Evolutionary conservation across 2,797 vertebrate genomes (phyloP), one percentile per base, ranked within the genome.

Genomic region (Hybognathus amarus): DNA sequence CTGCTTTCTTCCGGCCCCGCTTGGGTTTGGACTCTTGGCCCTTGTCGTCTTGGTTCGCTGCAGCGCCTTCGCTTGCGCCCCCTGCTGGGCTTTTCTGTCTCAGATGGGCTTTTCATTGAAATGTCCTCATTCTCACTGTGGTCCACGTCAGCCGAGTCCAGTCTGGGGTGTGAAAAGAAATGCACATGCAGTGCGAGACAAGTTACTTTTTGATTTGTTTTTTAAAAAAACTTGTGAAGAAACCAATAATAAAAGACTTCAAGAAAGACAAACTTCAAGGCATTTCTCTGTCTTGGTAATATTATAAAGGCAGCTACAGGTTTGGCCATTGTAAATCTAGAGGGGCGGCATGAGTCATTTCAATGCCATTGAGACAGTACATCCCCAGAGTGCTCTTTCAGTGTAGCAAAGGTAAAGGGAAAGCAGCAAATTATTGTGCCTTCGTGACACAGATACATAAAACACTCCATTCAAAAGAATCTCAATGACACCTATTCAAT

Each of bases 111-210:
- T 88, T 98, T 99, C 85, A 98, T 92, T 64, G 95, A 95, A 87
- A 97, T 96, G 90, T 99, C 98, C 91, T 99, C 97, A 83, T 99
- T 99, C 93, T 99, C 98, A 92, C 97, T 98, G 81, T 97, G 97
- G 92, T 99, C 98, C 94, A 98, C 93, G 90, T 99, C 97, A 88
- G 93, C 93, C 83, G 96, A 96, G 92, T 98, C 97, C 64, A 95
- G 95, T 77, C 97, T 98, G 52, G 50, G 3, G 15, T 50, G 7
- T 17, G 42, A 38, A 50, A 77, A 24, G n/a, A 33, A 27, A 27
- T n/a, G 71, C 6, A 36, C 27, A 74, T 36, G 7, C 0, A 0
- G 10, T 10, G 24, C 15, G 17, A 70, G 40, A 69, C 13, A 24
- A 45, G 15, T 22, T 42, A 42, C 6, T 24, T 2, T 47, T 45